Base-by-base conservation (phyloP, 2,888 invertebrate species). In the Bhutanitis thaidina region DNA sequence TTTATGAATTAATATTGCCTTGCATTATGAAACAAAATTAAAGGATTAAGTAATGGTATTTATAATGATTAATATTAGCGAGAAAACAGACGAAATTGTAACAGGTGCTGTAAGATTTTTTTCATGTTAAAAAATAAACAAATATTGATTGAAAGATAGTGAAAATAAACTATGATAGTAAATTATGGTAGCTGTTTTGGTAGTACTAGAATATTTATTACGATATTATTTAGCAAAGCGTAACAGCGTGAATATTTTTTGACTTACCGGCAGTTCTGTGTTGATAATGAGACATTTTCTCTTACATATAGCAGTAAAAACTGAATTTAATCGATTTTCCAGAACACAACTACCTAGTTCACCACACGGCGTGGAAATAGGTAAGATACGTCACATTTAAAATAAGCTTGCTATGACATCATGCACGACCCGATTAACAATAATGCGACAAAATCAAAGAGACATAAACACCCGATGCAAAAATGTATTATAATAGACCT, bases 321-420 rank as follows among this genome's bases (percentile, higher is more conserved):
- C 25, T 20, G 7, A 43, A 52, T 43, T 40, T 47, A 46, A 49
- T 56, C 50, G 43, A 43, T 55, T 48, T 49, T 46, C 36, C 39
- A 47, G 43, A 54, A 56, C 62, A 60, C 65, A 36, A 66, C 66
- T 62, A 61, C 58, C 51, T 49, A 55, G 69, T 55, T 69, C 73
- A 65, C 69, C 66, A 66, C 69, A 69, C 62, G 61, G 68, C 74
- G 80, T 77, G 62, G 77, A 76, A 69, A 65, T 65, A 77, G 70
- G 65, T 70, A 59, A 60, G 62, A 58, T 64, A 79, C 85, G 86
- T 88, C 85, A 87, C 81, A 70, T 79, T 80, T 86, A 86, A 86
- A 86, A 82, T 85, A 83, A 80, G 69, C 66, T 49, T 62, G 57
- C 58, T 73, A 82, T 87, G 87, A 88, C 83, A 85, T 87, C 88